Percentiles rank a stretch among this genome's conserved stretches.
These are phyloP conservation scores for Carabus problematicus DNA, from an alignment of 2,888 invertebrate genomes.

Conservation along the genomic window DNA sequence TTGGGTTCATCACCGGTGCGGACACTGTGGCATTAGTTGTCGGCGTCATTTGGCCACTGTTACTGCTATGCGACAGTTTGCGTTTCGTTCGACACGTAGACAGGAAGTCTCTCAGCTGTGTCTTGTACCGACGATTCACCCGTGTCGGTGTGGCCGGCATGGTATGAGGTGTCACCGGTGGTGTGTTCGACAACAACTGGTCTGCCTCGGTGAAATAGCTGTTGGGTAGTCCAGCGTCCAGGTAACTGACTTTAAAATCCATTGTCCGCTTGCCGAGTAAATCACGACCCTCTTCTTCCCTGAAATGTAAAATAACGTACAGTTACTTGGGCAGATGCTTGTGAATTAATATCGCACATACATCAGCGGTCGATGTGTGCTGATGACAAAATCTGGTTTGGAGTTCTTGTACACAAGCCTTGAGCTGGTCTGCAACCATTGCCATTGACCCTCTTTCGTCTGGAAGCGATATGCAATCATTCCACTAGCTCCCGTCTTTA, in stretches of 20 bases:
- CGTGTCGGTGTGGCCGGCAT: constrained; percentile 76
- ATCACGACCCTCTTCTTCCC: constrained; percentile 98
- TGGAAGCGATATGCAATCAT: constrained; percentile 98
- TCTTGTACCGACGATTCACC: constrained; percentile 90
- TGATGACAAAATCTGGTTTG: constrained; percentile 98
- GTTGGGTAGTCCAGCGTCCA: constrained; percentile 91
- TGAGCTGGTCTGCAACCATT: constrained; percentile 98
- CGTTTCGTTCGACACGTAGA: constrained; percentile 90
- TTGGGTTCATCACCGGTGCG: constrained; percentile 64
- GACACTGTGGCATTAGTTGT: constrained; percentile 63
- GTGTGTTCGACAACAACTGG: constrained; percentile 70
- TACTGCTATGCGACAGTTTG: constrained; percentile 60
- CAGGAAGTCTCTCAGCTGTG: constrained; percentile 89
- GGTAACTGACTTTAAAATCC: constrained; percentile 98
- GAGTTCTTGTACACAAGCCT: constrained; percentile 98
- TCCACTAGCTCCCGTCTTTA: constrained; percentile 98
- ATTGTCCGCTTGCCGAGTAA: constrained; percentile 96
- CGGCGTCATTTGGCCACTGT: constrained; percentile 56
- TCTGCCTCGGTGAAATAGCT: constrained; percentile 89
- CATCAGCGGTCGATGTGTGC: constrained; percentile 98
- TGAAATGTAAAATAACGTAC: constrained; percentile 57
- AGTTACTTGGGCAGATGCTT: neutral
- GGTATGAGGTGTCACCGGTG: constrained; percentile 62
- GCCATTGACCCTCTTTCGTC: constrained; percentile 93
- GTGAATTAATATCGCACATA: constrained; percentile 62